Conservation (phyloP, 2,888 invertebrate genomes). For the Leucozona laternaria region DNA sequence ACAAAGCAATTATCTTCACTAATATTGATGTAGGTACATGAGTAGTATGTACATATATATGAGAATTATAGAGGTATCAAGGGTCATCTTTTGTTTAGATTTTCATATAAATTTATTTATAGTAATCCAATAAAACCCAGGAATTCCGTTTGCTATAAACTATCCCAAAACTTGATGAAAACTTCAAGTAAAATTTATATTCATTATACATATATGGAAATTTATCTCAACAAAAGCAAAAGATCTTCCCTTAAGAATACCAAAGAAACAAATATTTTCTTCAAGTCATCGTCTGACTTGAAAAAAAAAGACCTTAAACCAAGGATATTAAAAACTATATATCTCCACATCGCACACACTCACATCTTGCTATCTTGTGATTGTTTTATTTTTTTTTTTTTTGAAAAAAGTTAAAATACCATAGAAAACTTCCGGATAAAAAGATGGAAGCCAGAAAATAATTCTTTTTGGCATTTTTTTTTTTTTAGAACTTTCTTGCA, state of each 20-base stretch:
- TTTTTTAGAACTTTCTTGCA: background rate
- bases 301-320: slow-evolving; percentile 39
- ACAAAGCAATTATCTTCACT: too few relatives aligned
- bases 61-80: too few relatives aligned
- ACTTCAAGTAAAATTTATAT: slow-evolving; percentile 21
- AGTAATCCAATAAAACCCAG: slow-evolving; percentile 45
- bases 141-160: slow-evolving; percentile 61
- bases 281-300: slow-evolving; percentile 55
- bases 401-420: slow-evolving; percentile 10
- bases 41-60: too few relatives aligned
- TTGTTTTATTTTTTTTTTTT: slow-evolving; percentile 29
- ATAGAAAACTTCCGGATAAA: slow-evolving; percentile 42
- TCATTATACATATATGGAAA: slow-evolving; percentile 10
- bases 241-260: slow-evolving; percentile 19
- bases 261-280: slow-evolving; percentile 20
- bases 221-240: background rate
- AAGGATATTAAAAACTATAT: slow-evolving; percentile 68
- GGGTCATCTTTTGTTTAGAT: background rate
- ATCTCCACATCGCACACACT: slow-evolving; percentile 33
- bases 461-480: slow-evolving; percentile 48
- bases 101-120: background rate
- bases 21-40: too few relatives aligned
- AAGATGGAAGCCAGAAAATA: slow-evolving; percentile 59
- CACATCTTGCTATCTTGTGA: slow-evolving; percentile 40
- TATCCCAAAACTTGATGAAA: slow-evolving; percentile 39